phyloP scores from a whole-genome alignment of 2,888 invertebrate genomes.

The Ceraclea dissimilis region DNA sequence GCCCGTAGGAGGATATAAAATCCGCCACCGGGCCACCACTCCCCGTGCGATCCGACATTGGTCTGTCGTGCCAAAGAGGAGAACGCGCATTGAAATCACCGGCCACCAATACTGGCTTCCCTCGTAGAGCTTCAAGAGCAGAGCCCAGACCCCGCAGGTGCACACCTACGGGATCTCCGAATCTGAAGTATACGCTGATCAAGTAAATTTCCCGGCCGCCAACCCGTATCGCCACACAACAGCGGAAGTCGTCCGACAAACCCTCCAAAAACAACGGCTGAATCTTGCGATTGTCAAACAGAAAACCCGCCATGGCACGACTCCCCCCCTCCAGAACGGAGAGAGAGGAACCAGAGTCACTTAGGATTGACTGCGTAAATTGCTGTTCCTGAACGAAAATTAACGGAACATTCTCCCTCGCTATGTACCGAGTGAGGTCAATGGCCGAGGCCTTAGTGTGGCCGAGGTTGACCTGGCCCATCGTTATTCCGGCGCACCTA shows the following conservation, averaged over 20 bases:
- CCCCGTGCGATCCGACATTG: background rate
- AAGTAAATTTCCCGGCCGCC: background rate
- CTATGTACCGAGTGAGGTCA: background rate
- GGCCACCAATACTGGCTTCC: no score
- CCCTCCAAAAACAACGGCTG: background rate
- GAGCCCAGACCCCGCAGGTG: background rate
- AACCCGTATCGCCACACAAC: background rate
- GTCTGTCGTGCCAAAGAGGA: conserved; percentile 1
- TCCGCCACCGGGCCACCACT: conserved; percentile 3
- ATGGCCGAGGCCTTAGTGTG: background rate
- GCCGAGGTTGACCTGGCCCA: conserved; percentile 3
- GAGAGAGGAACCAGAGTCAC: background rate
- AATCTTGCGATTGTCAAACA: background rate
- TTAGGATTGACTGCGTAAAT: background rate
- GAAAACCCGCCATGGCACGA: background rate
- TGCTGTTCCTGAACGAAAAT: conserved; percentile 3
- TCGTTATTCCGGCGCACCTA: background rate
- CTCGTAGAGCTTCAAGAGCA: background rate
- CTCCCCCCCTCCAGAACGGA: background rate
- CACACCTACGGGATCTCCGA: background rate
- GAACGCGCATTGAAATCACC: no score
- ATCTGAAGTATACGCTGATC: conserved; percentile 2
- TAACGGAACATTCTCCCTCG: background rate
- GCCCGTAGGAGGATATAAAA: background rate
- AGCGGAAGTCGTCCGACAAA: background rate